Conservation (phyloP, 2,113 vertebrate species). For the Erythrocercus mccallii region DNA sequence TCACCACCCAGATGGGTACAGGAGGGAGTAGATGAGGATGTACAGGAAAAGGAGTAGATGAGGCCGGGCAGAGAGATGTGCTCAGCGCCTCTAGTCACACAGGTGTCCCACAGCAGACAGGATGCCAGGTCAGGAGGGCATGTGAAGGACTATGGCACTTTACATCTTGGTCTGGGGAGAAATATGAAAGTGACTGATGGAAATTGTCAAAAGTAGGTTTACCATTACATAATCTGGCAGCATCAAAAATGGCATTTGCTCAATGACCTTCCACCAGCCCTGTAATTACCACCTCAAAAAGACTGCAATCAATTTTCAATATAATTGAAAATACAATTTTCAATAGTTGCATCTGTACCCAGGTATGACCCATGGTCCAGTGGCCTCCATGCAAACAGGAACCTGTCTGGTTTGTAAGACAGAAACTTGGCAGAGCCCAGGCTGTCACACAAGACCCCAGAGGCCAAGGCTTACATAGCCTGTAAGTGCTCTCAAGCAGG, state of each 20-base stretch:
- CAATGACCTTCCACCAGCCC: not conserved
- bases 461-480: not conserved
- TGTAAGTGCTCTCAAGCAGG: not conserved
- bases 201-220: not conserved
- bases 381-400: not conserved
- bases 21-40: not conserved
- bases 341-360: not conserved
- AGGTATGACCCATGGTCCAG: rapidly evolving
- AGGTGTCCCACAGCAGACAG: not conserved
- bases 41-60: not conserved
- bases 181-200: not conserved
- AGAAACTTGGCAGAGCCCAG: not conserved
- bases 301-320: no score
- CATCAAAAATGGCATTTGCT: not conserved
- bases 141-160: not conserved
- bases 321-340: not conserved
- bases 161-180: not conserved
- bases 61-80: not conserved
- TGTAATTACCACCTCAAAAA: not conserved
- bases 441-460: not conserved
- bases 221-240: rapidly evolving
- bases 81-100: not conserved
- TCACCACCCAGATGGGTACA: not conserved
- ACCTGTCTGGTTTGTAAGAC: not conserved
- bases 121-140: not conserved